Conservation (phyloP, 2,888 invertebrate species). For the Pseudococcus jackbeardsleyi region DNA sequence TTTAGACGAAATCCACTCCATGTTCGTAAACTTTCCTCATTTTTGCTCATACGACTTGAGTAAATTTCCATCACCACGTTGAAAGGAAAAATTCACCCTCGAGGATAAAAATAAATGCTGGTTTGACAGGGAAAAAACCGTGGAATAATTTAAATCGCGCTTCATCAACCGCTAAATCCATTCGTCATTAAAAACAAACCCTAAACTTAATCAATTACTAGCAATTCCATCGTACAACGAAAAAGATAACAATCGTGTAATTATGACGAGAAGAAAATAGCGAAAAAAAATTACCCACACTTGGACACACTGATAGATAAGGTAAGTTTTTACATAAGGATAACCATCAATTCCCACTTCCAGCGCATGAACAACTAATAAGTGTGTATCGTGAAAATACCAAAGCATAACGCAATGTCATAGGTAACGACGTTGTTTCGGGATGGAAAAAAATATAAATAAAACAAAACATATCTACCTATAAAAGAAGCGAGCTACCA, state of each 20-base stretch:
- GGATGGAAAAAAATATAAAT: slow-evolving; percentile 2
- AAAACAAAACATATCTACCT: neutral
- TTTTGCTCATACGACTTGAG: neutral
- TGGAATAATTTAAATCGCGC: neutral
- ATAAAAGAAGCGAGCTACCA: slow-evolving; percentile 53
- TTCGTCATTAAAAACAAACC: neutral
- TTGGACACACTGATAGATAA: neutral
- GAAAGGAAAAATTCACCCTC: neutral
- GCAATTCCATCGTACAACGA: neutral
- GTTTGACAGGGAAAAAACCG: neutral
- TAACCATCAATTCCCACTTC: slow-evolving; percentile 46
- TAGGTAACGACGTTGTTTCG: slow-evolving; percentile 52
- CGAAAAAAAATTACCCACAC: neutral
- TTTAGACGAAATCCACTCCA: neutral
- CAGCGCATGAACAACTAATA: slow-evolving; percentile 29
- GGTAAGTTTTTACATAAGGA: neutral
- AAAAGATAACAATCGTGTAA: slow-evolving; percentile 7
- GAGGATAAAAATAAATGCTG: neutral
- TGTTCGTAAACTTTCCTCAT: neutral
- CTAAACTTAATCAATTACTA: neutral
- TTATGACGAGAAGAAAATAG: slow-evolving; percentile 16
- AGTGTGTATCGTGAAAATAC: slow-evolving; percentile 34
- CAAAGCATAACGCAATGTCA: slow-evolving; percentile 51
- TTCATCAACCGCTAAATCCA: neutral
- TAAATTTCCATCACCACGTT: neutral